Base-by-base conservation (phyloP, 1,140 invertebrate genomes). In the Acromyrmex heyeri region DNA sequence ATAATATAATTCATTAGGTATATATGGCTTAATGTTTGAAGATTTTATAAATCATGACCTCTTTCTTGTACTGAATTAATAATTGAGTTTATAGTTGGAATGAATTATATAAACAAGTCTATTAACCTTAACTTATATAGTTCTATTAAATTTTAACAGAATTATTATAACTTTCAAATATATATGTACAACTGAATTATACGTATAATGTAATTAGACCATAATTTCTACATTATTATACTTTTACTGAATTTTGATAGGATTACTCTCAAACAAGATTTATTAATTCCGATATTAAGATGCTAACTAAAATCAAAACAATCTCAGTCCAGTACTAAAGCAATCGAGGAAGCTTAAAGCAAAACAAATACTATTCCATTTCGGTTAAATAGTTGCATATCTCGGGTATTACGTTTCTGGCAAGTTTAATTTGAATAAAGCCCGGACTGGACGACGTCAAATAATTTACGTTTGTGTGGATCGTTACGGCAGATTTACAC, bases 351-450 rank as follows among this genome's bases (percentile, higher is more conserved):
- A 76, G 53, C n/a, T 38, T 57, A 38, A 14, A 64, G 24, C n/a
- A 50, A 50, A 24, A 65, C 34, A 48, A 61, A 76, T 4, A 16
- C 16, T 24, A 27, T 64, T 65, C 59, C 59, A 5, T 18, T 48
- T 64, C 18, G 30, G n/a, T 65, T 38, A 44, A 77, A 65, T n/a
- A 48, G 59, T 21, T 50, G 38, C 38, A n/a, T 30, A 65, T 24
- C 61, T 65, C 7, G 24, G 16, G 21, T 34, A 57, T 70, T 70
- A 57, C 18, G n/a, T 75, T 62, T 61, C 55, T 44, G 24, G 34
- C 55, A 24, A 73, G 79, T 38, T 73, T 73, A 73, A 82, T 72
- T 44, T 72, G 79, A 72, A 73, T 83, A 59, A 75, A 73, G 38
- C 55, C 18, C 62, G 18, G 70, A 8, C n/a, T 30, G 55, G 6